Percentiles rank a stretch among this genome's conserved stretches.
Evolutionary conservation across 2,797 vertebrate genomes (phyloP).

Genomic region (Arremon aurantiirostris): DNA sequence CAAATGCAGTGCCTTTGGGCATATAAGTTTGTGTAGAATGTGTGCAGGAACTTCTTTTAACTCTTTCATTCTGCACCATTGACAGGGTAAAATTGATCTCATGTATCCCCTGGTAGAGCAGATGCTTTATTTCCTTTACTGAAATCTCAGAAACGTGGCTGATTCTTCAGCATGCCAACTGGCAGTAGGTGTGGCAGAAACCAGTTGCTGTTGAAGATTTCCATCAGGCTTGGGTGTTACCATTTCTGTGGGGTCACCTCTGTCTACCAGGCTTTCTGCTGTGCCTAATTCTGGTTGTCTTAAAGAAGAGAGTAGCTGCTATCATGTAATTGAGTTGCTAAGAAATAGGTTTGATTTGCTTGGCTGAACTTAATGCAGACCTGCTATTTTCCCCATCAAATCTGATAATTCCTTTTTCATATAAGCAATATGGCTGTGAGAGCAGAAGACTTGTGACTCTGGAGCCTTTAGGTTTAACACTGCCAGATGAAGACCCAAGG

Average conservation of each 20-base stretch:
- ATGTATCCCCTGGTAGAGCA: neutral
- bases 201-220: neutral
- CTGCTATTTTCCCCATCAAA: neutral
- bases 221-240: neutral
- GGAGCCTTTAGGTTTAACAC: neutral
- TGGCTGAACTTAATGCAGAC: neutral
- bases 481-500: neutral
- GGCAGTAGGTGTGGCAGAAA: neutral
- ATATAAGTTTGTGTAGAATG: neutral
- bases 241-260: neutral
- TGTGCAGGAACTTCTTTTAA: neutral
- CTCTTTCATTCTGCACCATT: neutral
- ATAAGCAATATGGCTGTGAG: neutral
- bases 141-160: neutral
- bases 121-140: neutral
- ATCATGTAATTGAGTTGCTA: accelerated
- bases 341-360: neutral
- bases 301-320: neutral
- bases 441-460: neutral
- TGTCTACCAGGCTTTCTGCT: neutral
- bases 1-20: neutral
- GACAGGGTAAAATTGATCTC: neutral
- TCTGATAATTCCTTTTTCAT: neutral
- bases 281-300: neutral
- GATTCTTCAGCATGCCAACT: neutral